Evolutionary conservation across 2,888 invertebrate genomes (phyloP).

Genomic region (Drosophila gaucha): DNA sequence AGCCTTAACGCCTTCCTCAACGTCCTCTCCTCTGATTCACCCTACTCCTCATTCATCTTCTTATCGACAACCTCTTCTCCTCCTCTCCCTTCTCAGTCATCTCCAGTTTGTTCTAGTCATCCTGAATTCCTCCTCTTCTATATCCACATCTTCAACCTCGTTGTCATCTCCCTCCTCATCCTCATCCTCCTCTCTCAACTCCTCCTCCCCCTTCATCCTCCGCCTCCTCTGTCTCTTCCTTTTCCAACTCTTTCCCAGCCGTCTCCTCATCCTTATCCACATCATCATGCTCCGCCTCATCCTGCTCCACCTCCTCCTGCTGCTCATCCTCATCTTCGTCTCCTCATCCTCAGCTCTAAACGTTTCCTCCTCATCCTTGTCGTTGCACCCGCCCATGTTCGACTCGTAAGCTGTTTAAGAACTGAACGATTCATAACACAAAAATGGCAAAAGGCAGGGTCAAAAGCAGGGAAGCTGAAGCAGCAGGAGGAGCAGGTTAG

Average conservation of each 20-base stretch:
- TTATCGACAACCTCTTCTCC: not conserved
- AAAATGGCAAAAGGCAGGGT: constrained; percentile 49
- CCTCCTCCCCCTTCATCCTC: not conserved
- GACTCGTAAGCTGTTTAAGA: constrained; percentile 53
- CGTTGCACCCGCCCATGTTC: constrained; percentile 63
- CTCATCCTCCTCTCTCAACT: not conserved
- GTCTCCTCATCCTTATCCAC: not conserved
- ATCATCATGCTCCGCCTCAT: not conserved
- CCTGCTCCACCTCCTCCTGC: not conserved
- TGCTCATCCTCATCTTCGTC: not conserved
- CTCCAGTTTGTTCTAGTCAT: no score
- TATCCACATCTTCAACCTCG: not conserved
- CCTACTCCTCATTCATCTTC: not conserved
- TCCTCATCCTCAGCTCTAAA: constrained; percentile 9
- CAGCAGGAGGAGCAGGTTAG: constrained; percentile 6
- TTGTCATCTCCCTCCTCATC: not conserved
- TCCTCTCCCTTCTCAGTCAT: not conserved
- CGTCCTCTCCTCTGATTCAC: no score
- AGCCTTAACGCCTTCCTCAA: not conserved
- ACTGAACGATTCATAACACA: constrained; percentile 71
- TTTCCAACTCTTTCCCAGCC: not conserved
- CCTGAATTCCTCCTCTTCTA: not conserved
- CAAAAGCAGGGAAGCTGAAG: not conserved
- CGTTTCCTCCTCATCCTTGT: constrained; percentile 5
- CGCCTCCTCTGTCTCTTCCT: not conserved